Evolutionary conservation across 2,113 vertebrate species (phyloP), one percentile per base, ranked within the genome.

Genomic region (Gavia stellata): DNA sequence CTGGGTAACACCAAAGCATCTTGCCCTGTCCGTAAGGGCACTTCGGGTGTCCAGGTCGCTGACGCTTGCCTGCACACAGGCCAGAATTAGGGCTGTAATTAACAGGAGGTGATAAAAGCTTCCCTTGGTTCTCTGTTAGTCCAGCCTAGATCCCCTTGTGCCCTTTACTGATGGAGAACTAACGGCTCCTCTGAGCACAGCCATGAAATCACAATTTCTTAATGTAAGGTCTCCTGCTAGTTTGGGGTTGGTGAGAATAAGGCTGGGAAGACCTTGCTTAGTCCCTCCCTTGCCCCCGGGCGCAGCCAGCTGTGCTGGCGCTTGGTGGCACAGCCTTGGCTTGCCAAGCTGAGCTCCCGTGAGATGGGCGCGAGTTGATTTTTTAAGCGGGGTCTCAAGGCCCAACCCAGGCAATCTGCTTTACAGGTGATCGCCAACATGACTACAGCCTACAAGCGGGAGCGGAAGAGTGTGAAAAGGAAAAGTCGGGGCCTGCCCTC

Each of bases 371-470:
- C 1, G 10, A 87, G 77, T 29, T 61, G 88, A 21, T 50, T 26
- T 26, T 29, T 72, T 49, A 31, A 38, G 94, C 18, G 19, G n/a
- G 17, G 0, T 38, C 56, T 58, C 4, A 0, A 68, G 42, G 73
- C 68, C 49, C 44, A 52, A 3, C 23, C 61, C 38, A 12, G n/a
- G 42, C 23, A 7, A 6, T 84, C 66, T 83, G 52, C 85, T 79
- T 89, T 86, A 2, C 95, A 99, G 99, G 99, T 99, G 40, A 97
- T 99, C 2, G 96, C 98, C 82, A 99, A 99, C 83, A 98, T 99
- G 98, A 98, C 98, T 53, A 65, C 98, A 3, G 98, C 98, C 55
- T 98, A 99, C 96, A 98, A 98, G 93, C 97, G 96, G 81, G 98
- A 98, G 73, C 98, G 97, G 86, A 99, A 98, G 85, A 97, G 96